These are phyloP conservation scores for Arctia plantaginis DNA, from an alignment of 2,888 invertebrate species.

Conservation along the genomic window DNA sequence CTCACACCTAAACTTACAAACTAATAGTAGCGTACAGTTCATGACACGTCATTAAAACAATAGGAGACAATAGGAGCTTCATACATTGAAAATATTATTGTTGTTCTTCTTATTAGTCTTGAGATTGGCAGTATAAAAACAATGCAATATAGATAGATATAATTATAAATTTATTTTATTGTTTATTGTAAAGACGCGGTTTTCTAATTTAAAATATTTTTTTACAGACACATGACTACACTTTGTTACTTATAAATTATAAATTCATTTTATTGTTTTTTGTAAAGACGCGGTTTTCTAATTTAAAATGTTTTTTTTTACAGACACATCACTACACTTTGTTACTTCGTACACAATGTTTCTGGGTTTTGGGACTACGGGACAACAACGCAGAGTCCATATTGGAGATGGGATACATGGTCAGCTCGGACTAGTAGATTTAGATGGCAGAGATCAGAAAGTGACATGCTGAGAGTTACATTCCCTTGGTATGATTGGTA, in stretches of 20 bases:
- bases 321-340: constrained; percentile 1
- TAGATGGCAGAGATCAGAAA: constrained; percentile 45
- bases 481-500: constrained; percentile 39
- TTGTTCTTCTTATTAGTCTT: too few species aligned
- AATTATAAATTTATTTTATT: not conserved
- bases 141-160: too few species aligned
- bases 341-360: not conserved
- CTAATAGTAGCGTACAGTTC: too few species aligned
- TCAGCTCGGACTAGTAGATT: constrained; percentile 28
- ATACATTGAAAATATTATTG: too few species aligned
- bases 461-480: not conserved
- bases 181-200: not conserved
- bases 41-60: too few species aligned
- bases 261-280: not conserved
- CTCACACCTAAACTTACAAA: too few species aligned
- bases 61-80: too few species aligned
- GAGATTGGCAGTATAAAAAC: too few species aligned
- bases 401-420: not conserved
- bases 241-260: not conserved
- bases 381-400: not conserved
- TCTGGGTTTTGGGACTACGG: constrained; percentile 8
- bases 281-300: not conserved
- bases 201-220: too few species aligned
- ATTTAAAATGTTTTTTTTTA: too few species aligned
- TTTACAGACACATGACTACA: constrained; percentile 2